Percentiles rank a stretch among this genome's conserved stretches.
These are phyloP conservation scores for Hypercompe scribonia DNA, from an alignment of 2,888 invertebrate genomes.

Conservation along the genomic window DNA sequence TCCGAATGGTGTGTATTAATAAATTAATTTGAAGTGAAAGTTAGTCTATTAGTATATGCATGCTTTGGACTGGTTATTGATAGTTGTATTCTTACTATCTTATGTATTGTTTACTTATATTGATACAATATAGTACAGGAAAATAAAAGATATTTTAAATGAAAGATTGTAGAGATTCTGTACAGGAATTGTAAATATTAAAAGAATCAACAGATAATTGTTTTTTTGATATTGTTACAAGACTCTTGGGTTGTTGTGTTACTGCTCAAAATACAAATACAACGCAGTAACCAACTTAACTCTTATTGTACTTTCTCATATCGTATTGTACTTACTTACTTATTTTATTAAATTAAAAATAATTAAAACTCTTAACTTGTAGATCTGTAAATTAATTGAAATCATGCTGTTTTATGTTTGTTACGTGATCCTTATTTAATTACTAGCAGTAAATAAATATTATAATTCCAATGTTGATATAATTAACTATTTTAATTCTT, in stretches of 20 bases:
- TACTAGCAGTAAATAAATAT: too few relatives aligned
- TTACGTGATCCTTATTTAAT: too few relatives aligned
- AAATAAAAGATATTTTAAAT: background rate
- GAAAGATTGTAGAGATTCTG: background rate
- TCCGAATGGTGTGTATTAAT: slow-evolving; percentile 40
- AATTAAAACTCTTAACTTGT: too few relatives aligned
- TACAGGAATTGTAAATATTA: background rate
- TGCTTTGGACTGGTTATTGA: slow-evolving; percentile 3
- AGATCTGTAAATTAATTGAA: too few relatives aligned
- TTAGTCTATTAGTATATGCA: slow-evolving; percentile 17
- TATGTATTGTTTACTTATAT: background rate
- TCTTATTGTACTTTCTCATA: background rate
- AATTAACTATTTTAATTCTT: too few relatives aligned
- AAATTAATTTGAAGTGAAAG: slow-evolving; percentile 39
- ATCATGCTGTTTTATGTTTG: too few relatives aligned
- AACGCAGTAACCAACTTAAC: too few relatives aligned
- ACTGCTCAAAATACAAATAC: background rate
- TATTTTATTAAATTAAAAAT: too few relatives aligned
- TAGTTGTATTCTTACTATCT: background rate
- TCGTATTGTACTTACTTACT: too few relatives aligned
- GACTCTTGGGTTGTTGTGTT: background rate
- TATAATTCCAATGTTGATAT: too few relatives aligned
- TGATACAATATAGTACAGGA: background rate
- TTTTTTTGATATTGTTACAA: background rate
- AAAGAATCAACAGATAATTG: background rate